Conservation (phyloP, 2,888 invertebrate species). For the Molorchus minor region DNA sequence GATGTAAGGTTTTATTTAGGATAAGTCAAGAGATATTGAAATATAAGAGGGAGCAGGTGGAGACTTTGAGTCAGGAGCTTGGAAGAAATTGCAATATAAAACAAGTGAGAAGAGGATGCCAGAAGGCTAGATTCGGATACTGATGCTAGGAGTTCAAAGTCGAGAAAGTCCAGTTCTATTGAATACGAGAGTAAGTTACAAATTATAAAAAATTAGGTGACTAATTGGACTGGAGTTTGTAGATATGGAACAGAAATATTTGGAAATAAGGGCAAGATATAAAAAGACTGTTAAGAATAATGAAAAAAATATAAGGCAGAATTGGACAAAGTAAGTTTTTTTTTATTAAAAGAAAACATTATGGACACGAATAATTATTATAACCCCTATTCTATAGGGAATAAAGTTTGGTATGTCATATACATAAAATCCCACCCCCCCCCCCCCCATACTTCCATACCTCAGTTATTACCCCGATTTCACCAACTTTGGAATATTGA, state of each 20-base stretch:
- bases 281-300: conserved; percentile 60
- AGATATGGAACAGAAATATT: conserved; percentile 61
- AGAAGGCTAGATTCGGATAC: conserved; percentile 53
- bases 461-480: no score
- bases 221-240: conserved; percentile 31
- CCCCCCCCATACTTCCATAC: no score
- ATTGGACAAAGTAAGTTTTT: conserved; percentile 58
- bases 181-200: conserved; percentile 60
- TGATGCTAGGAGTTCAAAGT: conserved; percentile 55
- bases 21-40: conserved; percentile 70
- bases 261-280: conserved; percentile 60
- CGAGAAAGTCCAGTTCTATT: conserved; percentile 52
- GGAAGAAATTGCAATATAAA: no score
- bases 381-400: no score
- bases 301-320: conserved; percentile 57
- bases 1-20: conserved; percentile 68
- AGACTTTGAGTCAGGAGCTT: conserved; percentile 65
- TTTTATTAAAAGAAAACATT: no score
- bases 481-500: no score
- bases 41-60: conserved; percentile 74
- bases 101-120: no score
- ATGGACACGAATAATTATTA: no score
- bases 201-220: background rate
- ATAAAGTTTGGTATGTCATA: no score
- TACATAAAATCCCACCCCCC: no score